A percentile compares a stretch with the other conserved stretches of the same genome.
Evolutionary conservation across 2,113 vertebrate genomes (phyloP).

Genomic region (Forbesichthys papilliferus): DNA sequence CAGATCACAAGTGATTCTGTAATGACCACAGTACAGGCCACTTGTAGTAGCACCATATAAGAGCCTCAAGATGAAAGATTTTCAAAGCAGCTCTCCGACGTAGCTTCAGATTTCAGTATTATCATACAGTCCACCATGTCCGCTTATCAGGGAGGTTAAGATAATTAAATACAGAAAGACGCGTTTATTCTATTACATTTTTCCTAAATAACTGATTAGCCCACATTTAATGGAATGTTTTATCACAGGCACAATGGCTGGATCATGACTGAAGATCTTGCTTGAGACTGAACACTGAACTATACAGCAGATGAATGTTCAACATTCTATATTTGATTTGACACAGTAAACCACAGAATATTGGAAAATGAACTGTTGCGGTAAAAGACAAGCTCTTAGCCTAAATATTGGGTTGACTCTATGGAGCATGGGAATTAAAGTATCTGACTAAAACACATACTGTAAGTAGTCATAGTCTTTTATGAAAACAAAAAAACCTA

Average conservation of each 20-base stretch:
- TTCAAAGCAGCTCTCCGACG: constrained; percentile 64
- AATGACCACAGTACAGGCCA: constrained; percentile 68
- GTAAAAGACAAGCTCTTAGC: too few species aligned
- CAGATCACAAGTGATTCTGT: constrained; percentile 72
- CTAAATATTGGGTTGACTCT: too few species aligned
- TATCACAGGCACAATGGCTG: not conserved
- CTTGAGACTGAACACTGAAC: too few species aligned
- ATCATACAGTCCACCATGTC: constrained; percentile 67
- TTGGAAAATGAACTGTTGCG: too few species aligned
- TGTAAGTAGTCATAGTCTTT: too few species aligned
- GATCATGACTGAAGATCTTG: too few species aligned
- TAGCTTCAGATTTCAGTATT: constrained; percentile 63
- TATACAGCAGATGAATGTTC: too few species aligned
- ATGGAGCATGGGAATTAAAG: too few species aligned
- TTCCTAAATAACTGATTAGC: constrained; percentile 38
- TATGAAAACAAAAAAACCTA: too few species aligned
- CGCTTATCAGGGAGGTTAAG: constrained; percentile 68
- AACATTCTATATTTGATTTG: too few species aligned
- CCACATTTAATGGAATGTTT: constrained; percentile 42
- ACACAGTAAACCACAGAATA: too few species aligned
- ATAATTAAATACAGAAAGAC: constrained; percentile 61
- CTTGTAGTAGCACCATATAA: constrained; percentile 73
- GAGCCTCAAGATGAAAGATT: constrained; percentile 73
- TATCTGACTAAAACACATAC: too few species aligned
- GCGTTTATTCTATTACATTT: constrained; percentile 32